Base-by-base conservation (phyloP, 2,113 vertebrate genomes). In the Nerophis ophidion region DNA sequence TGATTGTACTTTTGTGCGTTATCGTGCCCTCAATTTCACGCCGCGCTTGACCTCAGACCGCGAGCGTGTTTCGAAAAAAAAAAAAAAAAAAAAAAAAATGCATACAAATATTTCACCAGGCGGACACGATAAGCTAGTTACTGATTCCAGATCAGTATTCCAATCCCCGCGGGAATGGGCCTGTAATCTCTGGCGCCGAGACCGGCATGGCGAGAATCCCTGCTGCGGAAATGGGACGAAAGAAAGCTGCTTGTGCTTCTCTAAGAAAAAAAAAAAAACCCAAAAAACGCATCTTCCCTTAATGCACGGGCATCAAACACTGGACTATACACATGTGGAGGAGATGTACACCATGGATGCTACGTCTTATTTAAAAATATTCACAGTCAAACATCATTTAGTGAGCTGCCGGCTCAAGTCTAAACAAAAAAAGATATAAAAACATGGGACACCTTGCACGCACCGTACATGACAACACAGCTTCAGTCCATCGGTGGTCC, bases 341-440 rank as follows among this genome's bases (percentile, higher is more conserved):
- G 65, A 88, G 75, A 69, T n/a, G 16, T 53, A 79, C 65, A 68
- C 70, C 72, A 76, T 47, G 46, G 68, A 80, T 81, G 82, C 82
- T 86, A 85, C 78, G 72, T 78, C 51, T 70, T 49, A 76, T 63
- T 65, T 70, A 65, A 68, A 52, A 63, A 79, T 81, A 83, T 86
- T 88, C 78, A 84, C 86, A 84, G 83, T 86, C 81, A 81, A 77
- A 84, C 76, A 75, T 75, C 42, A 66, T 66, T 71, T 76, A 72
- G 74, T 68, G 74, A 75, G 68, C 72, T 26, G 26, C 57, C 57
- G 76, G 64, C 61, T 70, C 74, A 44, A 44, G 12, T 60, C 66
- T 70, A 72, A 71, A 63, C 71, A 65, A 34, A 47, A 33, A 60
- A 15, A 49, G 40, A 44, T 3, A 40, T 9, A 7, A 40, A 40